Evolutionary conservation across 2,113 vertebrate genomes (phyloP), one percentile per base, ranked within the genome.

Genomic region (Gorsachius goisagi): DNA sequence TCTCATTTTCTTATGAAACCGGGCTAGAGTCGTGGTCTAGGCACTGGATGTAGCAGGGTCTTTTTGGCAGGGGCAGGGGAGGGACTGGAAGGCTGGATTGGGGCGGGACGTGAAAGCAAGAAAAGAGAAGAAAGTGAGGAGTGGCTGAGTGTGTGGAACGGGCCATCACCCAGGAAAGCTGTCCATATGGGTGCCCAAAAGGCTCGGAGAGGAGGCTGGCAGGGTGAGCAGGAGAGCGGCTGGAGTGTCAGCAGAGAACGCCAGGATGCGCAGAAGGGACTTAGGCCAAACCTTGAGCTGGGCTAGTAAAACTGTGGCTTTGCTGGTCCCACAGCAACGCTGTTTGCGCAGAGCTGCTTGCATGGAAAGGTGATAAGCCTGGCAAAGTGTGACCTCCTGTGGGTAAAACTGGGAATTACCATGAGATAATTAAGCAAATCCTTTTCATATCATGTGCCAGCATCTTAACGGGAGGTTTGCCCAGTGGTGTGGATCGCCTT

Each of bases 371-470:
- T 85, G 76, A 17, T 76, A 60, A 85, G 21, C 30, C 78, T 66
- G 76, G 85, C 64, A 24, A 95, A 95, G 93, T 91, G 72, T 95
- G 96, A 93, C 96, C 95, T 88, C 94, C 83, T 91, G 96, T 95
- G 97, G 94, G 53, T 68, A 47, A 87, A 94, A 49, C 41, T 32
- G 49, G 91, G 91, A 95, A 97, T 88, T 96, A 53, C 96, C 37
- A 9, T 47, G 47, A 59, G 50, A 94, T 87, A 89, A 91, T 64
- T 47, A 58, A 53, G 39, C 33, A 75, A 84, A 82, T 76, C 39
- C 41, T 66, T 84, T 72, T 37, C 22, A 2, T 78, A 26, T 53
- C 77, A 24, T 0, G 0, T 45, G 62, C 37, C 33, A 20, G 64
- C 20, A 39, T 75, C 76, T 45, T 78, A 58, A 75, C 23, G 23